Percentiles rank a stretch among this genome's conserved stretches.
phyloP scores from a whole-genome alignment of 2,797 vertebrate species.

The Echiichthys vipera region DNA sequence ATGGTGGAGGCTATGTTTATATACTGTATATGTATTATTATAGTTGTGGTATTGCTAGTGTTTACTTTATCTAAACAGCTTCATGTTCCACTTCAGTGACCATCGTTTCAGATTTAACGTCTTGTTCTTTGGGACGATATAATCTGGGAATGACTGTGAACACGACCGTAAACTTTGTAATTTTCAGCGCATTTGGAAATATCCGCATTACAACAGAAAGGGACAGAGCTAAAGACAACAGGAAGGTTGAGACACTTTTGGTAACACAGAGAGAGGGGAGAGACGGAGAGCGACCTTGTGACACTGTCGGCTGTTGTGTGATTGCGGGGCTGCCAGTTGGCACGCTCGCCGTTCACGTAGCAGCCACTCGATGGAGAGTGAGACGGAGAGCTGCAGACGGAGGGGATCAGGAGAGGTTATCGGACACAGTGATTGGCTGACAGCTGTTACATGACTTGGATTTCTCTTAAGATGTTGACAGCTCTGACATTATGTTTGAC shows the following conservation, averaged over 20 bases:
- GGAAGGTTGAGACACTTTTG: conserved; percentile 8
- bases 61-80: not conserved
- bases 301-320: not conserved
- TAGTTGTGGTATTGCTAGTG: not conserved
- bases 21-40: too few species aligned
- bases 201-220: not conserved
- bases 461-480: conserved; percentile 21
- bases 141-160: not conserved
- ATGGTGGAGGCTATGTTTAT: not conserved
- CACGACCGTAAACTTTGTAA: not conserved
- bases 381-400: conserved; percentile 13
- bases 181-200: not conserved
- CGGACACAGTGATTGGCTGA: not conserved
- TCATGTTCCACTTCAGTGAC: not conserved
- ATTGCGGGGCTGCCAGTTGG: conserved; percentile 25
- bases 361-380: not conserved
- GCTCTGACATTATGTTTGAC: conserved; percentile 1
- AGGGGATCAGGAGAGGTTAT: conserved; percentile 33
- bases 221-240: not conserved
- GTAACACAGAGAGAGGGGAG: not conserved
- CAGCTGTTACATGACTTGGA: conserved; percentile 3
- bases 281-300: not conserved
- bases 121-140: not conserved
- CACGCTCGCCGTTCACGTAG: not conserved
- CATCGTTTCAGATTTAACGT: not conserved